Base-by-base conservation (phyloP, 2,797 vertebrate genomes). In the Syngnathus acus region DNA sequence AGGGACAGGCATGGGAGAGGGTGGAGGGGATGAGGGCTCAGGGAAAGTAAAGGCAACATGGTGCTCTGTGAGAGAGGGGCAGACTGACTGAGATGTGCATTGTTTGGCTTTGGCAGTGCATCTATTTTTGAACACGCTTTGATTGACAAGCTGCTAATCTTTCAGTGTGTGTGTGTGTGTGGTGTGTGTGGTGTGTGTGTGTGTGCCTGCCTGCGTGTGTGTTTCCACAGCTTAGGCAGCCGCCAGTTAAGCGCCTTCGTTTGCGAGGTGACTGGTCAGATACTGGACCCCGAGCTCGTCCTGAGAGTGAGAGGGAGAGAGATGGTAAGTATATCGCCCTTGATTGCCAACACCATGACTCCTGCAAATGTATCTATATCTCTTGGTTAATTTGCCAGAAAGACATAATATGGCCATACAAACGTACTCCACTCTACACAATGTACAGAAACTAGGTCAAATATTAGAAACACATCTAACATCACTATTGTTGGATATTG, bases 221-320 rank as follows among this genome's bases (percentile, higher is more conserved):
- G 4, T 81, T 65, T 73, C 74, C 78, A 70, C 80, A 99, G 97
- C 88, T 98, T 82, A 91, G 94, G 51, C 96, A 99, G 82, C 96
- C 96, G 70, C 97, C 97, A 0, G 95, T 99, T 66, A 99, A 99
- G 81, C 95, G 96, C 17, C 90, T 99, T 76, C 87, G 97, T 77
- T 90, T 99, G 26, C 89, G 97, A 79, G 97, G 97, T 17, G 96
- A 98, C 84, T 99, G 97, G 97, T 99, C 97, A 43, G 97, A 99
- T 84, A 99, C 97, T 13, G 97, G 97, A 79, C 97, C 97, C 57
- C 93, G 97, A 72, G 97, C 97, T 75, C 94, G 97, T 9, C 97
- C 97, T 0, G 97, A 99, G 90, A 96, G 97, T 45, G 96, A 99
- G 87, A 87, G 96, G 72, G 96, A 98, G 82, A 87, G 96, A 84